These are phyloP conservation scores for Chionoecetes opilio DNA, from an alignment of 1,140 invertebrate species.

Conservation along the genomic window DNA sequence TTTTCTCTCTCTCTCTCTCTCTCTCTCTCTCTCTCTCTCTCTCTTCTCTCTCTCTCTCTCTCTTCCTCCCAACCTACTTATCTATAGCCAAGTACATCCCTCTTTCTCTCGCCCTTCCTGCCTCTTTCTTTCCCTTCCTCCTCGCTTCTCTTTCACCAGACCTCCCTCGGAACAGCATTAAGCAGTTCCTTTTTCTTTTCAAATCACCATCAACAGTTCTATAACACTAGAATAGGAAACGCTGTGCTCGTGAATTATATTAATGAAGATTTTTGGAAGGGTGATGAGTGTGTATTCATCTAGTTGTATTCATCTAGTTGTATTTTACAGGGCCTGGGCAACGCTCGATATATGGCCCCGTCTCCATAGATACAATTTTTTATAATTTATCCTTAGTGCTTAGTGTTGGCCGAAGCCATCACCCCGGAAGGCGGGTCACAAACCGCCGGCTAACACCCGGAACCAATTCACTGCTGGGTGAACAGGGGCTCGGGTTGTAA, in stretches of 20 bases:
- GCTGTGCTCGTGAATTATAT: neutral
- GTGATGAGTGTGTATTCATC: too few species aligned
- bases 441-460: too few species aligned
- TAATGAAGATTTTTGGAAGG: neutral
- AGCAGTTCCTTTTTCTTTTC: neutral
- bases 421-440: too few species aligned
- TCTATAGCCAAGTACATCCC: neutral
- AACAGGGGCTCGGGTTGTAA: too few species aligned
- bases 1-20: neutral
- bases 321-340: too few species aligned
- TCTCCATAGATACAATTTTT: too few species aligned
- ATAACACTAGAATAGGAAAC: neutral
- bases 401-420: too few species aligned
- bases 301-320: too few species aligned
- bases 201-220: neutral
- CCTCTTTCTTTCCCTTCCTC: neutral
- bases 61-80: constrained; percentile 25
- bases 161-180: neutral
- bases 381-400: too few species aligned
- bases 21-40: neutral
- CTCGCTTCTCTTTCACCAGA: neutral
- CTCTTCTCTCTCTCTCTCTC: neutral
- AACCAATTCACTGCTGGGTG: too few species aligned
- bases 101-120: neutral
- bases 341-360: too few species aligned